Percentiles rank a stretch among this genome's conserved stretches.
Conservation (phyloP, 2,797 vertebrate genomes). For the Silurus aristotelis region DNA sequence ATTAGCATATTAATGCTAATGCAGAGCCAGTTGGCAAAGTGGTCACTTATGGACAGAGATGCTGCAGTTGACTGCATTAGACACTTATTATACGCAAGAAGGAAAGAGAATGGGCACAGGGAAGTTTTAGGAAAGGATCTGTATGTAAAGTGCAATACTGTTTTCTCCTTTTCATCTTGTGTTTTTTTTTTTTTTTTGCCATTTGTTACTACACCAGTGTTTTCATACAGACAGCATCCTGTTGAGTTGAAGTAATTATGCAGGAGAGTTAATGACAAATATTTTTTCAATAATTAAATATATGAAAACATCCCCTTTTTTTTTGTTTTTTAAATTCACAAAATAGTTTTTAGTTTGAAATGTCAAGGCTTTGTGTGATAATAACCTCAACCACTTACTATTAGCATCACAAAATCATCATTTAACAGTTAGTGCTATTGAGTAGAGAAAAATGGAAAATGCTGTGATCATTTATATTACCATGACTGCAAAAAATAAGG, state of each 20-base stretch:
- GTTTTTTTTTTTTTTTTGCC: slow-evolving; percentile 39
- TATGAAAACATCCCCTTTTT: background rate
- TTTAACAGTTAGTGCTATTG: background rate
- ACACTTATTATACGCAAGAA: slow-evolving; percentile 58
- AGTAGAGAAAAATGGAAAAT: background rate
- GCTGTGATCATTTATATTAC: background rate
- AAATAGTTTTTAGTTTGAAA: background rate
- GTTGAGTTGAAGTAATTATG: slow-evolving; percentile 17
- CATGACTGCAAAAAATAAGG: background rate
- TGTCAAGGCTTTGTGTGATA: background rate
- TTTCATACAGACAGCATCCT: slow-evolving; percentile 44
- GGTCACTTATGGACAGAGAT: slow-evolving; percentile 27
- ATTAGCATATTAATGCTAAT: slow-evolving; percentile 33
- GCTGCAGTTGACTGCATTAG: slow-evolving; percentile 30
- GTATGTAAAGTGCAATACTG: slow-evolving; percentile 83
- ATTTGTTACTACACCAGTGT: slow-evolving; percentile 35
- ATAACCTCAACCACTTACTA: background rate
- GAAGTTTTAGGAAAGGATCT: slow-evolving; percentile 56
- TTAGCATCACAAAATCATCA: background rate
- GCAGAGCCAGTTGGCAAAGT: slow-evolving; percentile 48
- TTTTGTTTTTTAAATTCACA: background rate
- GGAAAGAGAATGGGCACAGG: slow-evolving; percentile 66
- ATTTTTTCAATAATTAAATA: background rate
- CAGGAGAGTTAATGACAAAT: background rate
- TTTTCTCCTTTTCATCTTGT: slow-evolving; percentile 47